Evolutionary conservation across 2,113 vertebrate species (phyloP).

Genomic region (Pedetes capensis): DNA sequence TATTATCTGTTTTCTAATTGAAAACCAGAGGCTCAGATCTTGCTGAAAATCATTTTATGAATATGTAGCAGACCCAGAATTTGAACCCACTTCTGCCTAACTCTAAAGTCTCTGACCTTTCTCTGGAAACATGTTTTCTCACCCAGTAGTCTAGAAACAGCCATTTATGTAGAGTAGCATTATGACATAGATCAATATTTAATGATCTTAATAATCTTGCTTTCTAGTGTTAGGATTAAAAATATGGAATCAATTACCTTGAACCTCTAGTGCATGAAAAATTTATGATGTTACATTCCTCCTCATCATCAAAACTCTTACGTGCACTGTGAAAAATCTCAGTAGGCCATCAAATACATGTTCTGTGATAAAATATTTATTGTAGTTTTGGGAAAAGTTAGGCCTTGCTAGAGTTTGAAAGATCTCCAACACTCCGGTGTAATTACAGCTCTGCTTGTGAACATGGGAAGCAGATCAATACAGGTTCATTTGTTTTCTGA

Average conservation of each 20-base stretch:
- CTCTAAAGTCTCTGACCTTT: background rate
- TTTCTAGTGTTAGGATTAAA: constrained; percentile 90
- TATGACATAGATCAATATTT: constrained; percentile 88
- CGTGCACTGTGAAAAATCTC: constrained; percentile 92
- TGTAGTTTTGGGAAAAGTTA: constrained; percentile 92
- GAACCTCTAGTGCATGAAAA: constrained; percentile 90
- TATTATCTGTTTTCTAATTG: background rate
- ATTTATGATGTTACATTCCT: constrained; percentile 91
- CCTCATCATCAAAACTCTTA: constrained; percentile 93
- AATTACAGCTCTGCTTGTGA: constrained; percentile 90
- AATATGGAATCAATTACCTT: constrained; percentile 90
- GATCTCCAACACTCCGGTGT: constrained; percentile 90
- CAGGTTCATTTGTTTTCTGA: constrained; percentile 86
- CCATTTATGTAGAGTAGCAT: constrained; percentile 82
- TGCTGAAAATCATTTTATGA: background rate
- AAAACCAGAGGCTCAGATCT: background rate
- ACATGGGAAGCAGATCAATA: constrained; percentile 86
- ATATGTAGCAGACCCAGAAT: background rate
- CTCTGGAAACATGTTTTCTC: background rate
- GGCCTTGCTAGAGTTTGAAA: constrained; percentile 92
- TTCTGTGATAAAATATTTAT: constrained; percentile 99
- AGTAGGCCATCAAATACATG: constrained; percentile 94
- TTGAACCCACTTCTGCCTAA: background rate
- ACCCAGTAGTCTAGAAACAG: constrained; percentile 72
- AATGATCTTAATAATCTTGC: constrained; percentile 88